Conservation (phyloP, 2,797 vertebrate species). For the Gymnopithys bicolor region DNA sequence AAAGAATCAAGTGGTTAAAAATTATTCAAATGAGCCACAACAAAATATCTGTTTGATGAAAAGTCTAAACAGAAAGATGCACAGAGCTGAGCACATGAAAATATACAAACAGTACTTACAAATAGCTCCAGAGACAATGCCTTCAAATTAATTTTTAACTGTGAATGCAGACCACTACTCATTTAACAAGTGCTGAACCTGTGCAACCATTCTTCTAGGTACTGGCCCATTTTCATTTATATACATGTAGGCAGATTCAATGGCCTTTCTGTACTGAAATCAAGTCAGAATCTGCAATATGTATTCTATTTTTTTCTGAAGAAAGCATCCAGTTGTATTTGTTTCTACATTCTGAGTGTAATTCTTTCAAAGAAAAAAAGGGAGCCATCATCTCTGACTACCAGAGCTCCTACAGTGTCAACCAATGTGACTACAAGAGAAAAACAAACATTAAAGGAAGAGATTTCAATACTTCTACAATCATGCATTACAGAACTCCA, state of each 20-base stretch:
- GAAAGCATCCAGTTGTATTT: background rate
- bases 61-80: background rate
- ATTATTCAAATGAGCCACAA: background rate
- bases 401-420: background rate
- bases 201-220: background rate
- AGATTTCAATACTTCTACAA: background rate
- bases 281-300: background rate
- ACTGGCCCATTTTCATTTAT: background rate
- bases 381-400: background rate
- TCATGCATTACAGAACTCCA: background rate
- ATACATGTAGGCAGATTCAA: accelerated
- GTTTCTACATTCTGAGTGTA: background rate
- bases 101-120: background rate
- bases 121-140: background rate
- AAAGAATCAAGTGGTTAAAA: slow-evolving; percentile 36
- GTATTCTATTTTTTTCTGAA: background rate
- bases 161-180: background rate
- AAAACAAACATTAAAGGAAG: slow-evolving; percentile 5
- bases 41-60: background rate
- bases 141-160: background rate
- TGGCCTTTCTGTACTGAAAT: background rate
- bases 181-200: background rate
- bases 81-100: background rate
- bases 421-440: background rate
- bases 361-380: background rate